Evolutionary conservation across 2,797 vertebrate genomes (phyloP).

Genomic region (Falco peregrinus): DNA sequence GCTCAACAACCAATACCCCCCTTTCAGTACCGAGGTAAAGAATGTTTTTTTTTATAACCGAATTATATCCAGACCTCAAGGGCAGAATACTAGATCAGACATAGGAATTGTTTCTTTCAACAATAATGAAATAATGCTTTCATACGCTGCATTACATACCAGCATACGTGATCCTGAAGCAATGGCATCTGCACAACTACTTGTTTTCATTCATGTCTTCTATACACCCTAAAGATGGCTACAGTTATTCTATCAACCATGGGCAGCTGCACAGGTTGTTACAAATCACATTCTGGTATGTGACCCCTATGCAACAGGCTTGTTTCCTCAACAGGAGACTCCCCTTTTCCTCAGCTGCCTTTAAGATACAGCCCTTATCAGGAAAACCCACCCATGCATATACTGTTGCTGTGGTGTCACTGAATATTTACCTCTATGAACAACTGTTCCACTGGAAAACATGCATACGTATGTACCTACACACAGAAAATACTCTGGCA

Average conservation of each 20-base stretch:
- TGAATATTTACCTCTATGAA: neutral
- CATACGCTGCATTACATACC: neutral
- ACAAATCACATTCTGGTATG: neutral
- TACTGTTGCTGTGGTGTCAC: neutral
- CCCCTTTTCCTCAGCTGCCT: neutral
- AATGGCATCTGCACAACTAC: neutral
- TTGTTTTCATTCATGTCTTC: neutral
- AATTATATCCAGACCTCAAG: neutral
- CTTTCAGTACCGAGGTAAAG: neutral
- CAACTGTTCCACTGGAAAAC: neutral
- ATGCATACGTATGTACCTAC: neutral
- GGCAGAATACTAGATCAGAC: neutral
- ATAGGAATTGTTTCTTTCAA: neutral
- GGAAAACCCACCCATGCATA: neutral
- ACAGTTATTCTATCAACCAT: neutral
- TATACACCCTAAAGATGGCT: neutral
- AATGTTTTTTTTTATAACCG: neutral
- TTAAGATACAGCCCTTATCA: neutral
- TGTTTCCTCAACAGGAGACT: neutral
- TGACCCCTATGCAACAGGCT: neutral
- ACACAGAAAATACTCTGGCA: neutral
- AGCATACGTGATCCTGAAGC: rapidly evolving
- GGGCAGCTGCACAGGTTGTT: neutral
- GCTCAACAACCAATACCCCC: neutral
- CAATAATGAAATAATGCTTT: neutral